Conservation (phyloP, 2,113 vertebrate species). For the Elanus axillaris region DNA sequence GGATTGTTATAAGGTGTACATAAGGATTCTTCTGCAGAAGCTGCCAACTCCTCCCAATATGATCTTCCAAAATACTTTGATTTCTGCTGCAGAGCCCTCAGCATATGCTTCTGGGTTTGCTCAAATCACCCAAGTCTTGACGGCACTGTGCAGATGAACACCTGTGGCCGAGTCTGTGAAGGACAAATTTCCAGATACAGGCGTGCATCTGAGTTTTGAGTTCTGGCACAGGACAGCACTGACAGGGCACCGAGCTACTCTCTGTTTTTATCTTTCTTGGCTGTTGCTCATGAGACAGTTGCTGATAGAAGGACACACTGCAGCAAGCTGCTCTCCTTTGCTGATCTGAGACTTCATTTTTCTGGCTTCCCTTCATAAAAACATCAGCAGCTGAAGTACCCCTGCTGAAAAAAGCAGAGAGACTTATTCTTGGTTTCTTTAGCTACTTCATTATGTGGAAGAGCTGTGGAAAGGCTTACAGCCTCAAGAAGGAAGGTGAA, state of each 20-base stretch:
- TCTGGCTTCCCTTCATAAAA: not conserved
- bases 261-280: not conserved
- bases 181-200: not conserved
- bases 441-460: not conserved
- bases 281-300: not conserved
- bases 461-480: not conserved
- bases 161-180: not conserved
- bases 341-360: not conserved
- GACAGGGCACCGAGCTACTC: fast-evolving
- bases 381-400: not conserved
- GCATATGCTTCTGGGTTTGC: not conserved
- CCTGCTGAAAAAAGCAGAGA: not conserved
- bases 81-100: not conserved
- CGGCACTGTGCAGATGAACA: not conserved
- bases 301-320: not conserved
- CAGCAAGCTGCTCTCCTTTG: not conserved
- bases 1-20: not conserved
- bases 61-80: not conserved
- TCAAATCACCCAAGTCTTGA: not conserved
- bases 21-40: not conserved
- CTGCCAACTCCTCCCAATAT: fast-evolving
- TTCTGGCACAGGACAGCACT: not conserved
- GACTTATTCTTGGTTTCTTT: not conserved
- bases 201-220: not conserved
- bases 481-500: not conserved